Conservation (phyloP, 1,140 invertebrate genomes). For the Antheraea mylitta region DNA sequence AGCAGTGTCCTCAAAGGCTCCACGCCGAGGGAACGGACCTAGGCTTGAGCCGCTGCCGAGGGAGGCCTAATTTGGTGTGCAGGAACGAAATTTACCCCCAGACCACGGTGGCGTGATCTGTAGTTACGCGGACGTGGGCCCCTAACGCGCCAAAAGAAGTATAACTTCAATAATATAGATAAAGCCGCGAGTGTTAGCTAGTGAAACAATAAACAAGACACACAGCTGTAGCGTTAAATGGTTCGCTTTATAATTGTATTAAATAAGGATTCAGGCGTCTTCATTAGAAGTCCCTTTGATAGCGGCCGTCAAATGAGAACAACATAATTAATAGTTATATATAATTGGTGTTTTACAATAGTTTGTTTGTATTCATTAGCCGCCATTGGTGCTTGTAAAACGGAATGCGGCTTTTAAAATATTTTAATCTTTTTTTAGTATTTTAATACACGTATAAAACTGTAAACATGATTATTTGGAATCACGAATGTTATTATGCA, state of each 20-base stretch:
- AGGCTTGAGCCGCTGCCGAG: too few species aligned
- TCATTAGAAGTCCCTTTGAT: constrained; percentile 4
- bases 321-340: neutral
- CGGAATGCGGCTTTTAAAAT: neutral
- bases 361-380: constrained; percentile 4
- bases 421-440: neutral
- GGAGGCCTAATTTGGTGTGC: too few species aligned
- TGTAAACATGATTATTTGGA: neutral
- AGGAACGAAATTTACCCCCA: too few species aligned
- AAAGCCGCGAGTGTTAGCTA: neutral
- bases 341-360: constrained; percentile 2
- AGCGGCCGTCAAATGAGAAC: neutral
- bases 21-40: too few species aligned
- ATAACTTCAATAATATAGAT: too few species aligned
- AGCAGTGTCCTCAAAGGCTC: too few species aligned
- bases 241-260: neutral
- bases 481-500: too few species aligned
- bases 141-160: too few species aligned
- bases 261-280: neutral
- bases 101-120: too few species aligned
- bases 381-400: neutral
- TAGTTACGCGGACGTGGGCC: too few species aligned
- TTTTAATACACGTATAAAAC: neutral
- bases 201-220: neutral
- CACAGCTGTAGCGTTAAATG: neutral